Evolutionary conservation across 1,140 invertebrate genomes (phyloP).

Genomic region (Odontomachus brunneus): DNA sequence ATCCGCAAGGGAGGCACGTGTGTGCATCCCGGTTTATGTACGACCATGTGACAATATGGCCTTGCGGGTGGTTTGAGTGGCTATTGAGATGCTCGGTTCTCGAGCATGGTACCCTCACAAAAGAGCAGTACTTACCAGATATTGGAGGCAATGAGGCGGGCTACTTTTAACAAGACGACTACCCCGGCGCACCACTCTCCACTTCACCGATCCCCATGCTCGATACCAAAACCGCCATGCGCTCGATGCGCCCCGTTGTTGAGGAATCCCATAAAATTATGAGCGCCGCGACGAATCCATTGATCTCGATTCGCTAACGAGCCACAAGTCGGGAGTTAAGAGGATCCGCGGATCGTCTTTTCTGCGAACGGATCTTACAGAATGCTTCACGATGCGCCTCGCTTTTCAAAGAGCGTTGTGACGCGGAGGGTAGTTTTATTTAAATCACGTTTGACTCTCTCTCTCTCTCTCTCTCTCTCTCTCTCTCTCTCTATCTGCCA

Average conservation of each 20-base stretch:
- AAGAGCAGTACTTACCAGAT: constrained; percentile 78
- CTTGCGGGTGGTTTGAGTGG: constrained; percentile 73
- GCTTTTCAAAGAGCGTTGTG: constrained; percentile 1
- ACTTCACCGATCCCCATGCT: constrained; percentile 74
- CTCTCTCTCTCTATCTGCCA: neutral
- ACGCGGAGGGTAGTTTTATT: constrained; percentile 13
- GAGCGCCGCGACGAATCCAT: constrained; percentile 77
- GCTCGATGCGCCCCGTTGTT: constrained; percentile 72
- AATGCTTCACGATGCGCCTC: constrained; percentile 31
- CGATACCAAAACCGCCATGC: constrained; percentile 64
- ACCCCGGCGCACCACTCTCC: constrained; percentile 62
- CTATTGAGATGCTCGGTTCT: constrained; percentile 79
- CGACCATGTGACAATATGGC: constrained; percentile 75
- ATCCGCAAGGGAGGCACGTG: constrained; percentile 18
- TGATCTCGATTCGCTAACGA: constrained; percentile 79
- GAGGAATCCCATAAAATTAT: constrained; percentile 79
- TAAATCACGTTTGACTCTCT: neutral
- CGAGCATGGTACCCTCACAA: constrained; percentile 73
- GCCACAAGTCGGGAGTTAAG: constrained; percentile 56
- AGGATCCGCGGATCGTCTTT: constrained; percentile 72
- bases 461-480: neutral
- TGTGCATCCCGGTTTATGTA: constrained; percentile 50
- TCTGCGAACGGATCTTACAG: constrained; percentile 62
- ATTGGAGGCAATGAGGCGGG: constrained; percentile 81
- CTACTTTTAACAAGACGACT: constrained; percentile 81